Conservation (phyloP, 2,797 vertebrate genomes). For the Arremon brunneinucha region DNA sequence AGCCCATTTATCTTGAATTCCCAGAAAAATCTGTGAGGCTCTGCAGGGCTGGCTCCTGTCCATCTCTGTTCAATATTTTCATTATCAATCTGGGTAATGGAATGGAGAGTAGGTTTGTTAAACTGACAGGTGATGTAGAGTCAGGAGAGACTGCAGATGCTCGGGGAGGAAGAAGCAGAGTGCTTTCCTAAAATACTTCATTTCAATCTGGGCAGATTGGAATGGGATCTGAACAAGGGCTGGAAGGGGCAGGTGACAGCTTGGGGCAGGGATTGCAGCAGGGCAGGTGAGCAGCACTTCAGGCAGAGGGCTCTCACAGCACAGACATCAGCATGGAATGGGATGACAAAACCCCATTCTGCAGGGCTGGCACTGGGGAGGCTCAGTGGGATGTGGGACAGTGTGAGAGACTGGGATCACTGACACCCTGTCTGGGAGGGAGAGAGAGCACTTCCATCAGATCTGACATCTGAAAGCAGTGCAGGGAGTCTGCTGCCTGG, state of each 20-base stretch:
- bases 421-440: neutral
- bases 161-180: neutral
- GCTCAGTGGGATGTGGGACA: rapidly evolving
- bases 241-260: neutral
- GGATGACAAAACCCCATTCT: neutral
- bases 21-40: conserved; percentile 52
- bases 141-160: neutral
- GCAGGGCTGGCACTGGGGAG: neutral
- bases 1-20: conserved; percentile 29
- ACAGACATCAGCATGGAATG: neutral
- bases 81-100: conserved; percentile 58
- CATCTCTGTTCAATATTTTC: conserved; percentile 55
- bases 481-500: neutral
- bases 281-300: neutral
- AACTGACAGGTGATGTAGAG: conserved; percentile 42
- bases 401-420: neutral
- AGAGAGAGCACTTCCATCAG: neutral
- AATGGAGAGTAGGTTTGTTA: conserved; percentile 43
- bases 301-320: neutral
- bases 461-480: neutral
- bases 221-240: neutral
- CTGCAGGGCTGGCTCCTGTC: conserved; percentile 50
- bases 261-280: neutral
- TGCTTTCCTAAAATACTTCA: neutral
- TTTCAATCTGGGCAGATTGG: neutral